Base-by-base conservation (phyloP, 2,113 vertebrate species). In the Corvus cornix region DNA sequence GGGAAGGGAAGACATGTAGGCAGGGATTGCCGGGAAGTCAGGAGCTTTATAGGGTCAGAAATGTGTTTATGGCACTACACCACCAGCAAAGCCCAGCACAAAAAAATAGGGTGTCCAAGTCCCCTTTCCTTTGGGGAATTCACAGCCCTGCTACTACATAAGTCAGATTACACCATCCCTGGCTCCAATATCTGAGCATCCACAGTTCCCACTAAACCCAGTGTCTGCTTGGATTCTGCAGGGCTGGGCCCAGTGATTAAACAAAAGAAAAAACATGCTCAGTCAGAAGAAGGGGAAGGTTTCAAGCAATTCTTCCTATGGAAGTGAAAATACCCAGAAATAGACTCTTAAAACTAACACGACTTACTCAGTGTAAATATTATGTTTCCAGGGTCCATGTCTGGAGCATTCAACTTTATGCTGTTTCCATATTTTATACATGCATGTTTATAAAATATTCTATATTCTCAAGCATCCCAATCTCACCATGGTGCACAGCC, bases 261-360 rank as follows among this genome's bases (percentile, higher is more conserved):
- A 64, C 41, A 90, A 26, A 70, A 77, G 55, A 16, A 41, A 70
- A 72, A 31, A 3, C 13, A 55, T 18, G 24, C 24, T 89, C 31
- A 20, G 16, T 77, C 79, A 68, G n/a, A 72, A 81, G 51, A 53
- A 85, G 33, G 37, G 30, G 24, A 82, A 72, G 16, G 10, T 60
- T 88, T 88, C 52, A 62, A 95, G 39, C 24, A 80, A 89, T 67
- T 86, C 87, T 84, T 90, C 63, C 82, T 85, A 76, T 91, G 68
- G 58, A 95, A 90, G 37, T 85, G 67, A 89, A 96, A 95, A 95
- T 59, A 87, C 26, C 52, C 83, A 93, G 89, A 89, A 96, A 93
- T 3, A 93, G 44, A 74, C 39, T 67, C 51, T 62, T 87, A 81
- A 94, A 95, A 96, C 87, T 85, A 92, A 85, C 84, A 82, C 1